These are phyloP conservation scores for Sclerurus mexicanus DNA, from an alignment of 2,113 vertebrate genomes.

Conservation along the genomic window DNA sequence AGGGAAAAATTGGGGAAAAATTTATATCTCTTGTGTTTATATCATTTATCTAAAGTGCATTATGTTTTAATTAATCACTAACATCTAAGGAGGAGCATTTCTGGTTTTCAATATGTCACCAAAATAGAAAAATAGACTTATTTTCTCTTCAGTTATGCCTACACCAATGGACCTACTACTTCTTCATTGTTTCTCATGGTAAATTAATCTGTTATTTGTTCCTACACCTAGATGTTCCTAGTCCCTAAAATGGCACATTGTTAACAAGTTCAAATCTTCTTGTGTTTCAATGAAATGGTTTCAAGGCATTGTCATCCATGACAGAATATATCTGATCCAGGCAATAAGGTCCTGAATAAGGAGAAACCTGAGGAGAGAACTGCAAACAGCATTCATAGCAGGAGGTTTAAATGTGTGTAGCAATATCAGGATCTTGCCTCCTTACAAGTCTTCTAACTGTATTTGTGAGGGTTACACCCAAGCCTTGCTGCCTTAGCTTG, in stretches of 20 bases:
- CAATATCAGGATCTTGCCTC: background rate
- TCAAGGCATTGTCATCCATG: background rate
- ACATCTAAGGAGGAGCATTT: background rate
- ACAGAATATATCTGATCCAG: background rate
- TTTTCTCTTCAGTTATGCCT: background rate
- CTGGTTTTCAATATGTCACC: background rate
- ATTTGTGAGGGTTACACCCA: background rate
- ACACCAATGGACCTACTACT: background rate
- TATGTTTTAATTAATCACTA: background rate
- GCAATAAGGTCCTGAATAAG: background rate
- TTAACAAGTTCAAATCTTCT: background rate
- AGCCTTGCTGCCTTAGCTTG: background rate
- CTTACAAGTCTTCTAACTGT: background rate
- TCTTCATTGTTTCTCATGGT: background rate
- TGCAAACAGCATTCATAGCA: background rate
- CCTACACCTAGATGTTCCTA: background rate
- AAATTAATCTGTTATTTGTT: background rate
- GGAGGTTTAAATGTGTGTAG: background rate
- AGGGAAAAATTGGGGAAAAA: background rate
- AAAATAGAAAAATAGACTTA: background rate
- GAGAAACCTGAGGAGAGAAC: background rate
- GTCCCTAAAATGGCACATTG: background rate
- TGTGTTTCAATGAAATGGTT: background rate
- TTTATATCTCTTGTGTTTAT: background rate
- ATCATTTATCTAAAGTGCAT: background rate